Evolutionary conservation across 2,113 vertebrate genomes (phyloP).

Genomic region (Mobula birostris): DNA sequence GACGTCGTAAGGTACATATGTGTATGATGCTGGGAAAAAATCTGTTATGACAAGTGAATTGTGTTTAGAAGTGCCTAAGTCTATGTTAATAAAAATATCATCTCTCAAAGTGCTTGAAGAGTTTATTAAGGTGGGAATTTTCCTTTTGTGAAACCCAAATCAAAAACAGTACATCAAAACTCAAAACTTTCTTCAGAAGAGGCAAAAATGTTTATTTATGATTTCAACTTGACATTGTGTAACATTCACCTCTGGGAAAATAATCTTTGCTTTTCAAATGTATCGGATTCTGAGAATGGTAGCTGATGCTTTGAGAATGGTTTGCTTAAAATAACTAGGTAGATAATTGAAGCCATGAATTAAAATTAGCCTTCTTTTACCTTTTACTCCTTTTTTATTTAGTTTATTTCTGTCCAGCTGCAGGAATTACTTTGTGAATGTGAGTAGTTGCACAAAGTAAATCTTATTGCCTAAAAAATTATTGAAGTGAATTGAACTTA

Average conservation of each 20-base stretch:
- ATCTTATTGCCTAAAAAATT: too few species aligned
- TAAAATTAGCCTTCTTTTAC: not conserved
- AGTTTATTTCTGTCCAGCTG: too few species aligned
- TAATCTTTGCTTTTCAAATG: not conserved
- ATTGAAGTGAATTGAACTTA: too few species aligned
- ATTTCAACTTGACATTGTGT: not conserved
- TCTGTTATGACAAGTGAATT: too few species aligned
- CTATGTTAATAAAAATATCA: constrained; percentile 18
- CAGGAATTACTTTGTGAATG: too few species aligned
- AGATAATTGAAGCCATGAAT: not conserved
- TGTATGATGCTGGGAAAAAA: too few species aligned
- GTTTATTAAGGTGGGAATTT: not conserved
- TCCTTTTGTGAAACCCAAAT: not conserved
- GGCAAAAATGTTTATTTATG: not conserved
- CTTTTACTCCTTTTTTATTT: too few species aligned
- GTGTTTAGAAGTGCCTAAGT: too few species aligned
- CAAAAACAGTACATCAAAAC: not conserved
- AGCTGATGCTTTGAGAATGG: not conserved
- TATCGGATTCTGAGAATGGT: not conserved
- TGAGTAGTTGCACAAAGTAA: too few species aligned
- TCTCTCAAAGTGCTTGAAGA: not conserved
- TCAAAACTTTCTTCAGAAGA: not conserved
- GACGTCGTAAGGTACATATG: too few species aligned
- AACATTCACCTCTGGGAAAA: not conserved
- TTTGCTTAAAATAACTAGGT: not conserved